A percentile compares a stretch with the other conserved stretches of the same genome.
phyloP scores from a whole-genome alignment of 2,888 invertebrate genomes.

The Ornithoptera alexandrae region DNA sequence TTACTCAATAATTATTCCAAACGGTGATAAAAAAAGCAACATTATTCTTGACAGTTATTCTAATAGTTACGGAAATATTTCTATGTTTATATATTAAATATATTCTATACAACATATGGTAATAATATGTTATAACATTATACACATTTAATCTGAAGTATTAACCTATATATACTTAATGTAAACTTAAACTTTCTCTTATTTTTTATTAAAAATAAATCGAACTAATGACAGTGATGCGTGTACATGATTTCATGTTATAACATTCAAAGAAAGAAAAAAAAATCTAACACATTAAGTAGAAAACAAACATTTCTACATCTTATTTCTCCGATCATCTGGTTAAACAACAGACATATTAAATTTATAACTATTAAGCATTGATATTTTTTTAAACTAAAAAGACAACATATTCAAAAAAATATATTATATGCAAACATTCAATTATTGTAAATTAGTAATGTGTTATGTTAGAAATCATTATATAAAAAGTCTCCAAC shows the following conservation, averaged over 20 bases:
- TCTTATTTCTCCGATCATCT: not conserved
- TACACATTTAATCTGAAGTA: not conserved
- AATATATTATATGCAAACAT: no score
- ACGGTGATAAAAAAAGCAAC: no score
- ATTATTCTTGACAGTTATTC: not conserved
- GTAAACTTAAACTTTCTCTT: no score
- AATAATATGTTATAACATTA: not conserved
- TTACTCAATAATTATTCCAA: no score
- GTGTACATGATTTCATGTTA: no score
- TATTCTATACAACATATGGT: not conserved
- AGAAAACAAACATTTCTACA: not conserved
- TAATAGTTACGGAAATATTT: not conserved
- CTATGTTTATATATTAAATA: not conserved
- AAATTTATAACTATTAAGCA: not conserved
- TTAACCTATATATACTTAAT: not conserved
- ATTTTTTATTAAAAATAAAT: no score
- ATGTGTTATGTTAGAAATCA: no score
- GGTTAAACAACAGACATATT: not conserved
- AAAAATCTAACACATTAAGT: not conserved
- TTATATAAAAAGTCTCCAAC: no score
- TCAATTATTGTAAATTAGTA: no score
- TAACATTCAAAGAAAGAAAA: no score
- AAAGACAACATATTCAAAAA: not conserved
- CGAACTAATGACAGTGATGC: no score
- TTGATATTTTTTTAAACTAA: not conserved